Conservation (phyloP, 1,140 invertebrate species). For the Drosophila bipectinata region DNA sequence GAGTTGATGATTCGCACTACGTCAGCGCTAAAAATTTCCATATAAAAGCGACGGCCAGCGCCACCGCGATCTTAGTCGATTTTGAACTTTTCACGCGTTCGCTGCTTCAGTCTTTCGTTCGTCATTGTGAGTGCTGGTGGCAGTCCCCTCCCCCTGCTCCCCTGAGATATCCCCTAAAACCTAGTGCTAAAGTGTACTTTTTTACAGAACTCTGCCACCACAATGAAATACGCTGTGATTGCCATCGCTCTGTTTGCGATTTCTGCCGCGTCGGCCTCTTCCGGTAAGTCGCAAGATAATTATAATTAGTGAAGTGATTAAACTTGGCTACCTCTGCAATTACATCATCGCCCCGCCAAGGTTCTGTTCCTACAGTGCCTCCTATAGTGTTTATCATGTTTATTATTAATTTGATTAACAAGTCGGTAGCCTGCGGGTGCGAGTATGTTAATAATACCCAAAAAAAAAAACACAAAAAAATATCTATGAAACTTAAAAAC, state of each 20-base stretch:
- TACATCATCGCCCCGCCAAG: conserved; percentile 43
- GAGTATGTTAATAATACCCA: conserved; percentile 40
- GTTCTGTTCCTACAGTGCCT: background rate
- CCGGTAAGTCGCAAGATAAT: conserved; percentile 56
- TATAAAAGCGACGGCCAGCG: conserved; percentile 59
- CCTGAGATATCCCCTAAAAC: conserved; percentile 3
- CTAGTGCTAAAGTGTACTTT: conserved; percentile 13
- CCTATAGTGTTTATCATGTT: conserved; percentile 8
- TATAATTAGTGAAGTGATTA: conserved; percentile 15
- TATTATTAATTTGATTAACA: conserved; percentile 52
- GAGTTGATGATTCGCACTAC: conserved; percentile 56
- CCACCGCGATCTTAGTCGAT: conserved; percentile 63
- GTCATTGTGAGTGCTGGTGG: conserved; percentile 22
- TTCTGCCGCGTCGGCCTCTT: conserved; percentile 52
- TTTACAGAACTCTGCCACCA: conserved; percentile 28
- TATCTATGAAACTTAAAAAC: conserved; percentile 21
- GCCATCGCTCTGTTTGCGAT: conserved; percentile 55
- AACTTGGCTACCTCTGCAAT: conserved; percentile 5
- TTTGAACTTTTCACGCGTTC: conserved; percentile 56
- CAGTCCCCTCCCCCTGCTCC: background rate
- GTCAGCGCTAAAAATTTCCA: conserved; percentile 72
- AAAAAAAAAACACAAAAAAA: conserved; percentile 8
- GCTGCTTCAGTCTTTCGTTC: conserved; percentile 39
- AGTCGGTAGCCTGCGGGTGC: conserved; percentile 4
- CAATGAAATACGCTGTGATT: conserved; percentile 64